These are phyloP conservation scores for Ichneumoninae sp. DNA, from an alignment of 2,888 invertebrate species.

Conservation along the genomic window DNA sequence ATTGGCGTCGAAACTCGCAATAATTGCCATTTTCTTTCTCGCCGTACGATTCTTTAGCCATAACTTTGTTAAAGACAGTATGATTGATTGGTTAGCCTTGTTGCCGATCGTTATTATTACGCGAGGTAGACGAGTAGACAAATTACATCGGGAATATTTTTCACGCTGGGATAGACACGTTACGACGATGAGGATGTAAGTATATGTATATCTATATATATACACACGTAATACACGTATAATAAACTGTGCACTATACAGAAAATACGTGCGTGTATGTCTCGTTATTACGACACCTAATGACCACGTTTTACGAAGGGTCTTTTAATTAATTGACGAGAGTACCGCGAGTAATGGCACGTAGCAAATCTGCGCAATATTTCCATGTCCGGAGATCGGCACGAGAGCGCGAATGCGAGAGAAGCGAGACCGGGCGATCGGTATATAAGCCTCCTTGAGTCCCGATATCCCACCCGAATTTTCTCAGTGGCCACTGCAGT, in stretches of 20 bases:
- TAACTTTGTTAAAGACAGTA: constrained; percentile 37
- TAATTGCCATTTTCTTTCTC: constrained; percentile 41
- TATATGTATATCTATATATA: not conserved
- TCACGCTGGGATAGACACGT: constrained; percentile 63
- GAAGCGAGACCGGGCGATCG: constrained; percentile 40
- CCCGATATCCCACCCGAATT: constrained; percentile 43
- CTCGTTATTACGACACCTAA: constrained; percentile 65
- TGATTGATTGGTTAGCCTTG: constrained; percentile 61
- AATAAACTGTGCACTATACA: constrained; percentile 42
- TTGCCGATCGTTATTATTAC: constrained; percentile 61
- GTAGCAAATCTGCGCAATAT: constrained; percentile 51
- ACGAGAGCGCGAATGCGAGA: constrained; percentile 41
- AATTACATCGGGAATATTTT: constrained; percentile 60
- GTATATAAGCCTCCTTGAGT: constrained; percentile 42
- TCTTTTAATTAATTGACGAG: constrained; percentile 63
- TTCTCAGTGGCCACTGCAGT: constrained; percentile 43
- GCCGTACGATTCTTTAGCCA: constrained; percentile 17
- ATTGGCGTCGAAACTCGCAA: constrained; percentile 14
- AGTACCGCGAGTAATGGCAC: constrained; percentile 49
- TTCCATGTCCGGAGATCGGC: constrained; percentile 9
- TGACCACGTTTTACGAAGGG: constrained; percentile 63
- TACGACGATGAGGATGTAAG: constrained; percentile 41
- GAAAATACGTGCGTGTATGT: constrained; percentile 46
- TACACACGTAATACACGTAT: not conserved
- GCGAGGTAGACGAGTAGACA: constrained; percentile 59